phyloP scores from a whole-genome alignment of 2,113 vertebrate genomes.

The Burhinus bistriatus region DNA sequence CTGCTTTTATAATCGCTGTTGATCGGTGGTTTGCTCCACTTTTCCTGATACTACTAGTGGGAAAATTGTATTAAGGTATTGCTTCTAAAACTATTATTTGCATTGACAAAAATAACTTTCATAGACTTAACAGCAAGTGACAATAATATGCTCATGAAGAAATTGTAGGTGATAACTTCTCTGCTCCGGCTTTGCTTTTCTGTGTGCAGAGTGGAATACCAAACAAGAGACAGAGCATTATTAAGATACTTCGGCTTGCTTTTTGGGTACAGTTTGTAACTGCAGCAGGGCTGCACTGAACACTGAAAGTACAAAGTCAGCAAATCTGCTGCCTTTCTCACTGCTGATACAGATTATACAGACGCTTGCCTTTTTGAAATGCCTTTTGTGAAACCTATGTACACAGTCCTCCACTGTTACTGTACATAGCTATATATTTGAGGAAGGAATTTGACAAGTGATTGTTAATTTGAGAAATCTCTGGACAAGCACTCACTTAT shows the following conservation, averaged over 20 bases:
- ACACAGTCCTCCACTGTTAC: slow-evolving; percentile 75
- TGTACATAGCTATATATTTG: slow-evolving; percentile 78
- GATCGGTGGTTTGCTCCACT: slow-evolving; percentile 82
- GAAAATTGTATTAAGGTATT: slow-evolving; percentile 65
- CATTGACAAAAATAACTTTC: slow-evolving; percentile 39
- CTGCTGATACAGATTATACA: slow-evolving; percentile 66
- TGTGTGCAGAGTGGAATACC: slow-evolving; percentile 25
- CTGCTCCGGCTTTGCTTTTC: background rate
- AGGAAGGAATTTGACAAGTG: slow-evolving; percentile 60
- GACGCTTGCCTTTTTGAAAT: slow-evolving; percentile 82
- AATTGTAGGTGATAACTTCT: slow-evolving; percentile 16
- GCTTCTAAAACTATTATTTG: slow-evolving; percentile 67
- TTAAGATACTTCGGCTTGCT: slow-evolving; percentile 20
- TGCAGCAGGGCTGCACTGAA: slow-evolving; percentile 83
- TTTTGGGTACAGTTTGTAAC: slow-evolving; percentile 57
- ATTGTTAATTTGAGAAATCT: slow-evolving; percentile 27
- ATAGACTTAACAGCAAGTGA: slow-evolving; percentile 41
- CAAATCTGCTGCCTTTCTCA: slow-evolving; percentile 67
- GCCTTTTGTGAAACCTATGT: slow-evolving; percentile 83
- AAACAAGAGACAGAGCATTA: background rate
- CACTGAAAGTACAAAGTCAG: slow-evolving; percentile 65
- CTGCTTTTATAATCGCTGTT: slow-evolving; percentile 83
- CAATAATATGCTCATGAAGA: slow-evolving; percentile 39
- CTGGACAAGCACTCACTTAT: slow-evolving; percentile 81
- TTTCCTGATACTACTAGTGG: slow-evolving; percentile 66